Conservation (phyloP, 2,797 vertebrate species). For the Acrocephalus scirpaceus region DNA sequence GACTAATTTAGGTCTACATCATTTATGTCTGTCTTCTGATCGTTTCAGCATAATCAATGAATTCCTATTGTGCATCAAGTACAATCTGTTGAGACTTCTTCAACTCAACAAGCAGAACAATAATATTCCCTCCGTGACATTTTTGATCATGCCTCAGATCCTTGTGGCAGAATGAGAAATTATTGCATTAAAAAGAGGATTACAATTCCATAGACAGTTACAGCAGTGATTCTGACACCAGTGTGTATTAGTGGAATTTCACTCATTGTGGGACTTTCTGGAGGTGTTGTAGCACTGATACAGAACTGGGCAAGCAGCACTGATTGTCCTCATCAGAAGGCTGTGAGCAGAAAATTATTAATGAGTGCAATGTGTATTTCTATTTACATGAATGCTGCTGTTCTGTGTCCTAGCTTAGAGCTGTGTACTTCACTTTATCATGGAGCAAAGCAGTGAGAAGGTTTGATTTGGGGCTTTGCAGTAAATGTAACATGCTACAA, state of each 20-base stretch:
- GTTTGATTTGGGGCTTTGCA: neutral
- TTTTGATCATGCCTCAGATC: neutral
- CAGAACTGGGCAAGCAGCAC: neutral
- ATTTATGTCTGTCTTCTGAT: neutral
- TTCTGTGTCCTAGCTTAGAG: neutral
- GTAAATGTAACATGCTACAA: neutral
- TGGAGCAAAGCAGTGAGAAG: neutral
- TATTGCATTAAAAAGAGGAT: neutral
- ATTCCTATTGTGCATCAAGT: neutral
- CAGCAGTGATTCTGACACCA: neutral
- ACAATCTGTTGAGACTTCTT: neutral
- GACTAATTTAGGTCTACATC: neutral
- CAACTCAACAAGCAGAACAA: neutral
- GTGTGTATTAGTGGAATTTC: neutral
- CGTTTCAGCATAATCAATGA: neutral
- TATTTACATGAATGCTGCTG: neutral
- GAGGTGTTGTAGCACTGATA: neutral
- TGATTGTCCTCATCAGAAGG: neutral
- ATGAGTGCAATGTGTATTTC: neutral
- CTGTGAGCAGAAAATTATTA: neutral
- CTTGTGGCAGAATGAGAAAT: neutral
- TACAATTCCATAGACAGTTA: neutral
- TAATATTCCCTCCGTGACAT: neutral
- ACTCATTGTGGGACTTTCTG: neutral
- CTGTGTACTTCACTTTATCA: neutral